phyloP scores from a whole-genome alignment of 2,113 vertebrate species.

The Tupaia tana region DNA sequence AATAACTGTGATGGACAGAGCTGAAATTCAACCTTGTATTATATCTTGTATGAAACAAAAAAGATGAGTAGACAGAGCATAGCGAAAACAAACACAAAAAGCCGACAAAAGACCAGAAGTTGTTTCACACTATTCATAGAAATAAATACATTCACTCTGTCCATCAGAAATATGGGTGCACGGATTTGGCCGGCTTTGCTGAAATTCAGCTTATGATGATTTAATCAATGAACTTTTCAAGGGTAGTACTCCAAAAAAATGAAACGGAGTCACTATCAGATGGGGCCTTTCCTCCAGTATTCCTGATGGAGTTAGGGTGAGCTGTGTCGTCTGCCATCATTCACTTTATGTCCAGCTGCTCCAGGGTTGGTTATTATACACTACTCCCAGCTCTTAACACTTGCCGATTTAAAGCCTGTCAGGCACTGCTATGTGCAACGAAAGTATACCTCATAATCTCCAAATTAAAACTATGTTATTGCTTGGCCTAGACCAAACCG shows the following conservation, averaged over 20 bases:
- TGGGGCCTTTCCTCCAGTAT: conserved; percentile 21
- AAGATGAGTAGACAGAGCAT: not conserved
- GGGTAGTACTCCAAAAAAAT: conserved; percentile 24
- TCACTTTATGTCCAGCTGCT: not conserved
- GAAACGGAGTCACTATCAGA: conserved; percentile 30
- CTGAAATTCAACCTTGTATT: not conserved
- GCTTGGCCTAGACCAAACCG: not conserved
- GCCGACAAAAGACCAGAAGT: not conserved
- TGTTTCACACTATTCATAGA: not conserved
- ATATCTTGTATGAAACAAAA: conserved; percentile 1
- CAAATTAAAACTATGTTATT: conserved; percentile 29
- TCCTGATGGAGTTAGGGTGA: not conserved
- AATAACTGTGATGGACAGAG: conserved; percentile 26
- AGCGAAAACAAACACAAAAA: conserved; percentile 11
- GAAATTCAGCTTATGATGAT: conserved; percentile 14
- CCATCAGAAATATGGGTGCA: not conserved
- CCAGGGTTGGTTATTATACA: not conserved
- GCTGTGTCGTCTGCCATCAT: not conserved
- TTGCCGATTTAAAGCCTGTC: not conserved
- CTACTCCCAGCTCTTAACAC: not conserved
- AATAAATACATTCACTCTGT: not conserved
- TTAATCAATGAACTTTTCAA: conserved; percentile 28
- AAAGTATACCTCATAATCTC: not conserved
- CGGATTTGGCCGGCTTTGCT: not conserved
- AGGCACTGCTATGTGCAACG: not conserved